These are phyloP conservation scores for Setophaga petechia DNA, from an alignment of 2,113 vertebrate genomes.

Conservation along the genomic window DNA sequence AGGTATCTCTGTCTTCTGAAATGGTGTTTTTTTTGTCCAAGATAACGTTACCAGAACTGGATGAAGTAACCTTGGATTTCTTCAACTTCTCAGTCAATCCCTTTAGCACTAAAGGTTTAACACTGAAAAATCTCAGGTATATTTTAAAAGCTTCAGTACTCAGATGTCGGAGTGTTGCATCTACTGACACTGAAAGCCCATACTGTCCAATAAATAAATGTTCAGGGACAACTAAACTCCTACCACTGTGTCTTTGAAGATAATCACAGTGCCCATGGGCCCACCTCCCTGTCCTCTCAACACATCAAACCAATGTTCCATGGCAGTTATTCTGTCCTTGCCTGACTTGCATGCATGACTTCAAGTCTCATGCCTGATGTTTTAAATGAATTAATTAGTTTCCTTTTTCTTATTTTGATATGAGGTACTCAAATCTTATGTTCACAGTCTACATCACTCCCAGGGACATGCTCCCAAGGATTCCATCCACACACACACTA, in stretches of 20 bases:
- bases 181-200: background rate
- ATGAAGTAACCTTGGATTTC: background rate
- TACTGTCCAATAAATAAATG: background rate
- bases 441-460: background rate
- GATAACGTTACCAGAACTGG: background rate
- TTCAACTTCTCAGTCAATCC: background rate
- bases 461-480: background rate
- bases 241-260: background rate
- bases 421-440: background rate
- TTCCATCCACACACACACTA: background rate
- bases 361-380: background rate
- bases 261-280: background rate
- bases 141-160: background rate
- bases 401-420: background rate
- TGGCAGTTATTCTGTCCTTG: background rate
- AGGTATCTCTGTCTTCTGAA: background rate
- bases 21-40: background rate
- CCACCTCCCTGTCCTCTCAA: background rate
- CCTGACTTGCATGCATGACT: background rate
- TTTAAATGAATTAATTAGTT: background rate
- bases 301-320: background rate
- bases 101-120: background rate
- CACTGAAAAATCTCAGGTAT: background rate
- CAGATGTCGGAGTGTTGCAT: background rate
- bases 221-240: background rate